Evolutionary conservation across 2,797 vertebrate genomes (phyloP).

Genomic region (Erpetoichthys calabaricus): DNA sequence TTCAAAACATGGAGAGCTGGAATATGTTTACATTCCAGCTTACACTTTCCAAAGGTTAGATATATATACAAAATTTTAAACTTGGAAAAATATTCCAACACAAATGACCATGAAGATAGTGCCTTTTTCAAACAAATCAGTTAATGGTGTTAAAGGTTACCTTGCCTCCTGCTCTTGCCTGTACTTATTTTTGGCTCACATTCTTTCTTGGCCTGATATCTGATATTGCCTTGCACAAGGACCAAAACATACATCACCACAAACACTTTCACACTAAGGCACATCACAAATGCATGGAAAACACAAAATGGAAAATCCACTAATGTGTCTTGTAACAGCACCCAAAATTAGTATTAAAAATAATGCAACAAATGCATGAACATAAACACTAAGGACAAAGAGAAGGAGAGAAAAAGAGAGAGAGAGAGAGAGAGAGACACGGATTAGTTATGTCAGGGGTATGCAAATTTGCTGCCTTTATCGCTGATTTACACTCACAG

Average conservation of each 20-base stretch:
- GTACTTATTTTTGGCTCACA: neutral
- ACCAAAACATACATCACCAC: slow-evolving; percentile 47
- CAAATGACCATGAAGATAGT: too few relatives aligned
- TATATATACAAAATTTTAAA: too few relatives aligned
- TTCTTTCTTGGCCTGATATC: slow-evolving; percentile 48
- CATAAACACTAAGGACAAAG: slow-evolving; percentile 11
- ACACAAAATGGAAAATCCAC: slow-evolving; percentile 17
- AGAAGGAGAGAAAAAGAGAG: slow-evolving; percentile 33
- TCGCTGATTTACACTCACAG: slow-evolving; percentile 41
- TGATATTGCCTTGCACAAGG: slow-evolving; percentile 49
- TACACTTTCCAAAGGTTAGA: too few relatives aligned
- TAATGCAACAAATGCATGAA: slow-evolving; percentile 36
- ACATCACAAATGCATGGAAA: slow-evolving; percentile 34
- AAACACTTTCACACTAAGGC: slow-evolving; percentile 44
- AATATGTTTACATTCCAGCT: too few relatives aligned
- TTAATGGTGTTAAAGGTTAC: too few relatives aligned
- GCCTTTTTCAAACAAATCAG: too few relatives aligned
- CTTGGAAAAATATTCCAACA: too few relatives aligned
- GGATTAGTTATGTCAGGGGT: slow-evolving; percentile 54
- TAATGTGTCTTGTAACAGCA: slow-evolving; percentile 28
- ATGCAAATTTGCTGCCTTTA: slow-evolving; percentile 66
- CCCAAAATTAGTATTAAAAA: slow-evolving; percentile 37
- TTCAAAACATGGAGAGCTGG: too few relatives aligned
- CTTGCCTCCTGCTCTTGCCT: too few relatives aligned
- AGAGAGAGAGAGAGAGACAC: slow-evolving; percentile 44